Base-by-base conservation (phyloP, 2,888 invertebrate species). In the Drosophila kokeensis region DNA sequence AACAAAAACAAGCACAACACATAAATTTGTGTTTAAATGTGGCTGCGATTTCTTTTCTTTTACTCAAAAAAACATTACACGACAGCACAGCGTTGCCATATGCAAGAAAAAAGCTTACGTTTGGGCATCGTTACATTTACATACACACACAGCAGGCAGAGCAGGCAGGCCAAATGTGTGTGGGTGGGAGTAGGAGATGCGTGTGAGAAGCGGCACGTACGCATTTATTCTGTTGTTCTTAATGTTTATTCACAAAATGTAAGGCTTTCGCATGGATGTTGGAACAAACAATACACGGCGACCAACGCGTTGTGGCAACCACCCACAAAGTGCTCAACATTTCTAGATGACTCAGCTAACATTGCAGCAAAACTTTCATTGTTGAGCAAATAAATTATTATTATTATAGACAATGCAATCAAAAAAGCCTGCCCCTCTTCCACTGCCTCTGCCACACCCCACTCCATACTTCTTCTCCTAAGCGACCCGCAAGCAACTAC, bases 81-180 rank as follows among this genome's bases (percentile, higher is more conserved):
- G 42, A 48, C 29, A 50, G 34, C n/a, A 63, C 63, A 48, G 86
- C 74, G 73, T 85, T 84, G 84, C 84, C 84, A 84, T 67, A 83
- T 70, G 69, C 58, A 52, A 81, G 70, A 73, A 83, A 79, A 69
- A 69, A 42, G 64, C 69, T 69, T 59, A 61, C 24, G 15, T 45
- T 45, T 15, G 73, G 64, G 65, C 78, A 64, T 38, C 66, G 65
- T 72, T 73, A 59, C 71, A 72, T 67, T 76, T 72, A 60, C 65
- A 76, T 68, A 40, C n/a, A 24, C 36, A 29, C 27, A 11, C 45
- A 10, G 5, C 4, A 10, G 32, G 30, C 38, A 45, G 13, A 45
- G 45, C 45, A 24, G 24, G 36, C 11, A 29, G 36, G 18, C 18
- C 36, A 10, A 32, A 15, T 40, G 30, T 48, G 24, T 30, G 54